Evolutionary conservation across 2,888 invertebrate genomes (phyloP), one percentile per base, ranked within the genome.

Genomic region (Coleophora flavipennella): DNA sequence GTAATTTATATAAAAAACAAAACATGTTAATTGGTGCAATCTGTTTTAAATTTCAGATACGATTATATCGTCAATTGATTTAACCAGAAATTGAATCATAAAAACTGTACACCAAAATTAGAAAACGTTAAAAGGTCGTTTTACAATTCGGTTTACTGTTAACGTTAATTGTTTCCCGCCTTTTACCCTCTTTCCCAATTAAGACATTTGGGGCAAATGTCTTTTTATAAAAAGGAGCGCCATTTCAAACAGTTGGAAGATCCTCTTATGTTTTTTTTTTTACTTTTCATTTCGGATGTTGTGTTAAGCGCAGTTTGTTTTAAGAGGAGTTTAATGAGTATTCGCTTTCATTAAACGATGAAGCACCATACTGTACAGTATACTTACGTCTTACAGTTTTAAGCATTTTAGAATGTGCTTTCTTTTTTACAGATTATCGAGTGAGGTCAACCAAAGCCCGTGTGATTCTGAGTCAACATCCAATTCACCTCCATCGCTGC

Each of bases 391-490:
- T n/a, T n/a, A n/a, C n/a, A n/a, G 2, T 27, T 26, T 12, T 35
- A 41, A 39, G 33, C 33, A 31, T 27, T 20, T 20, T 4, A 20
- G 20, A 20, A 10, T 9, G 28, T 42, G 13, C 38, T 35, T 33
- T 38, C 38, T 46, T 46, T 48, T 27, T 72, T 71, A 1, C 72
- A 85, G 85, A 64, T 57, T 85, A 55, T 81, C 85, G 49, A 68
- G 70, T 46, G 84, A 83, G 59, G 62, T 76, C 74, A 79, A 83
- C 71, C 57, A 81, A 53, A 83, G 89, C 55, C 89, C 89, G 8
- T 87, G 87, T 67, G 88, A 87, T 64, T 88, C 88, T 20, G 88
- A 87, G 55, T 89, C 88, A 13, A 88, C 88, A 8, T 89, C 89
- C 46, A 86, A 88, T 50, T 88, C 89, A 7, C 89, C 89, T 25